phyloP scores from a whole-genome alignment of 2,797 vertebrate genomes.

The Argentina silus region DNA sequence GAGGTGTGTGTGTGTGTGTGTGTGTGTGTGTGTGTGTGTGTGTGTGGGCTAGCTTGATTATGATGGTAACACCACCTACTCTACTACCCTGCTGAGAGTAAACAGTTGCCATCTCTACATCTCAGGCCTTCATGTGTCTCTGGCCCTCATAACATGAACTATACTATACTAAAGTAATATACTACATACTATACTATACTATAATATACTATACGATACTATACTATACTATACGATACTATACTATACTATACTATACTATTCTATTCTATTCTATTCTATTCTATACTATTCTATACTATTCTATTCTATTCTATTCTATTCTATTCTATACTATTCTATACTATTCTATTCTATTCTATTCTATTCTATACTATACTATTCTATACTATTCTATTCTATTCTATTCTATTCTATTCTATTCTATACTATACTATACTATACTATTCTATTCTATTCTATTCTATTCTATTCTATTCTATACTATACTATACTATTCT shows the following conservation, averaged over 20 bases:
- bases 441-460: neutral
- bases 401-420: too few species aligned
- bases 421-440: neutral
- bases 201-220: neutral
- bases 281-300: too few species aligned
- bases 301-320: too few species aligned
- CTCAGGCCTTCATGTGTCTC: neutral
- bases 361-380: too few species aligned
- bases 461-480: neutral
- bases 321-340: too few species aligned
- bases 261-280: too few species aligned
- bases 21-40: constrained; percentile 23
- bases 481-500: too few species aligned
- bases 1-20: constrained; percentile 26
- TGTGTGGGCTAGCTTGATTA: neutral
- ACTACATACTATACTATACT: neutral
- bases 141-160: neutral
- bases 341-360: too few species aligned
- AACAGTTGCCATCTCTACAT: neutral
- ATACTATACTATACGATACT: too few species aligned
- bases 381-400: too few species aligned
- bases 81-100: constrained; percentile 10
- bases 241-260: too few species aligned
- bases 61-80: neutral
- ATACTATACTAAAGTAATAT: neutral